Conservation (phyloP, 2,113 vertebrate species). For the Eolophus roseicapilla region DNA sequence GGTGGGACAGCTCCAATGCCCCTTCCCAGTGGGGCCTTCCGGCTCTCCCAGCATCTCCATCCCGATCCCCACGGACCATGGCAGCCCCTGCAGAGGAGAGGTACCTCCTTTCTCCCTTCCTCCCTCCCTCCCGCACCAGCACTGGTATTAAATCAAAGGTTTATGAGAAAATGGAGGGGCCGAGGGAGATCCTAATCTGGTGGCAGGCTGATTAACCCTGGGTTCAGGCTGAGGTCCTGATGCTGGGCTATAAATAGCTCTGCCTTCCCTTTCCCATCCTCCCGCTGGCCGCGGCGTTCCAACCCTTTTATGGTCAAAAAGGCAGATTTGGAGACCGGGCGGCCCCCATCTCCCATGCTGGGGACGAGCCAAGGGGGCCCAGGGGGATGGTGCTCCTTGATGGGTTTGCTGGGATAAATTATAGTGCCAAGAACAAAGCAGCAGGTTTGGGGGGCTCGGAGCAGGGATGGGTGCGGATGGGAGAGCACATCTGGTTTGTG, state of each 20-base stretch:
- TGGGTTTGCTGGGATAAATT: constrained; percentile 46
- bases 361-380: constrained; percentile 66
- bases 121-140: not conserved
- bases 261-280: constrained; percentile 77
- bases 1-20: not conserved
- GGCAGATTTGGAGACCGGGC: constrained; percentile 66
- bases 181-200: constrained; percentile 69
- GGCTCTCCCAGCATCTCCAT: not conserved
- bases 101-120: not conserved
- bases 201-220: constrained; percentile 66
- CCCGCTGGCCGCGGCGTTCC: constrained; percentile 59
- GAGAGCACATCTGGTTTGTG: not conserved
- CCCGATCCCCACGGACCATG: rapidly evolving
- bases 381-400: constrained; percentile 53
- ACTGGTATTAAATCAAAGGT: constrained; percentile 53
- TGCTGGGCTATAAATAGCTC: constrained; percentile 80
- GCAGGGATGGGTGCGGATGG: not conserved
- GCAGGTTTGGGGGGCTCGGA: constrained; percentile 32
- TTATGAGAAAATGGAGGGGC: constrained; percentile 69
- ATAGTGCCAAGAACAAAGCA: constrained; percentile 46
- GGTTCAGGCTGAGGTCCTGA: constrained; percentile 70
- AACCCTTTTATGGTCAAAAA: constrained; percentile 85
- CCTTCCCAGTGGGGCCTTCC: not conserved
- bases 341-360: constrained; percentile 67
- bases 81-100: not conserved